Evolutionary conservation across 2,888 invertebrate genomes (phyloP).

Genomic region (Embidobia sp.): DNA sequence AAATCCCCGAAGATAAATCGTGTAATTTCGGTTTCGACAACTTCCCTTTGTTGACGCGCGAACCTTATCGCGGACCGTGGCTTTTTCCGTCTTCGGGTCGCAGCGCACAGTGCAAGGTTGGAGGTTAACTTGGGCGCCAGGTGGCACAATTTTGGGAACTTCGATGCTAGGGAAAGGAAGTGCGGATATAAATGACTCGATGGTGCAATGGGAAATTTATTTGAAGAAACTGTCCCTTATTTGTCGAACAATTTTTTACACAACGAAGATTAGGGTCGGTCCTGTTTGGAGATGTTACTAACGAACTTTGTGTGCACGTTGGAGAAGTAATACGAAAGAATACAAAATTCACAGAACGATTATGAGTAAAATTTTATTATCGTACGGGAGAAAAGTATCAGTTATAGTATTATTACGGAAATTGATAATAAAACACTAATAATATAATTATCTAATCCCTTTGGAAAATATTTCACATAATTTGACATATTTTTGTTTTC

Average conservation of each 20-base stretch:
- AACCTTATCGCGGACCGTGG: slow-evolving; percentile 33
- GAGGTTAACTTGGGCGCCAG: slow-evolving; percentile 22
- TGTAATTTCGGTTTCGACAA: slow-evolving; percentile 40
- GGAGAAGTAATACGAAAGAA: no score
- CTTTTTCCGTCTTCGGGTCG: slow-evolving; percentile 18
- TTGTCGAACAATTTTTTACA: slow-evolving; percentile 17
- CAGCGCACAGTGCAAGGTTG: slow-evolving; percentile 15
- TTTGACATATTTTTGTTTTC: no score
- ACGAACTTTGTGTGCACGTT: neutral
- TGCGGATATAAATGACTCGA: slow-evolving; percentile 31
- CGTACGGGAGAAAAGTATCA: no score
- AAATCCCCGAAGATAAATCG: slow-evolving; percentile 51
- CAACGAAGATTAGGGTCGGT: slow-evolving; percentile 15
- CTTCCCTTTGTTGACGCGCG: slow-evolving; percentile 33
- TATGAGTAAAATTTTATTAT: no score
- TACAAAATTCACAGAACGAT: no score
- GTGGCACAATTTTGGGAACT: slow-evolving; percentile 13
- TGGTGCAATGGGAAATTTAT: slow-evolving; percentile 21
- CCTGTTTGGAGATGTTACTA: neutral
- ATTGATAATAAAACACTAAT: no score
- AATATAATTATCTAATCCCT: no score
- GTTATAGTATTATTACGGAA: no score
- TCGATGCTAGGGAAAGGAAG: slow-evolving; percentile 13
- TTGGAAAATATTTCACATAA: no score
- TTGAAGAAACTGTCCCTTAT: slow-evolving; percentile 3